Base-by-base conservation (phyloP, 1,140 invertebrate species). In the Diorhabda elongata region DNA sequence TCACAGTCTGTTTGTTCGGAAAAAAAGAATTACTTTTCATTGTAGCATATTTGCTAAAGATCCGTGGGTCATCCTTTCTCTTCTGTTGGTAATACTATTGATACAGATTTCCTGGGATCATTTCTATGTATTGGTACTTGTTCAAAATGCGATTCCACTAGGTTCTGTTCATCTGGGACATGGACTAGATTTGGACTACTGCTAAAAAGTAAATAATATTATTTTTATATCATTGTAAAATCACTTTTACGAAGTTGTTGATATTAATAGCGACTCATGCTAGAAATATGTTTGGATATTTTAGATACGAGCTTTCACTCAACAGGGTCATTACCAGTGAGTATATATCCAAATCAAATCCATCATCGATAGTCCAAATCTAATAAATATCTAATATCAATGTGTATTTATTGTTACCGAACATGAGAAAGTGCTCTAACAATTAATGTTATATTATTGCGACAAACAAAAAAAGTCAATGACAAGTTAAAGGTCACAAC, bases 11-110 rank as follows among this genome's bases (percentile, higher is more conserved):
- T 26, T 26, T 26, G 26, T 26, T 26, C 26, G 9, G 42, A 58
- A n/a, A 66, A 42, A 42, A 26, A 57, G 56, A 26, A 44, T 26
- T 57, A 26, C 5, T 41, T 41, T n/a, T 66, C 45, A 5, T 42
- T 66, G 3, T 44, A 66, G 57, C 45, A 66, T 5, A 42, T 42
- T 42, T 42, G 47, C 68, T 73, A 73, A 26, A 73, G 45, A 58
- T 68, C 69, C 43, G 71, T 67, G 42, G 70, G 73, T 81, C 79
- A 82, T 77, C 84, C 85, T 75, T 85, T 85, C n/a, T 84, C 84
- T 62, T 85, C 83, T 52, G 84, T 77, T 0, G 85, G 85, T 76
- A 87, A 80, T 59, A 85, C 79, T 69, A 87, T 85, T 42, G 84
- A 84, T 41, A 87, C 85, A 4, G 85, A 84, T 69, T 82, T 74